phyloP scores from a whole-genome alignment of 2,797 vertebrate species.

The Acridotheres tristis region DNA sequence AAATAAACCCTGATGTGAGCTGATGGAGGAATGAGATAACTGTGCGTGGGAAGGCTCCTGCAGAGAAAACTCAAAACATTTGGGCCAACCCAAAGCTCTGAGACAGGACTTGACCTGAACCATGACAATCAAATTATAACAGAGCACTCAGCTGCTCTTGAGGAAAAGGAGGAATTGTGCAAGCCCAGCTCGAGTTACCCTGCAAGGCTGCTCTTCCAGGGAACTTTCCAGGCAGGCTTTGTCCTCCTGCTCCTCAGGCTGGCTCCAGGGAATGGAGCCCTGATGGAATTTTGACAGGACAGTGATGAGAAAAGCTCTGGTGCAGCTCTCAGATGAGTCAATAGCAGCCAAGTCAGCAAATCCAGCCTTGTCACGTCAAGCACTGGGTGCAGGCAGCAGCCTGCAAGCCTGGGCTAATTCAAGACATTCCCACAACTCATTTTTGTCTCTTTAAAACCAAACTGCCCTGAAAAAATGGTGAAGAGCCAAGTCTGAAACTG shows the following conservation, averaged over 20 bases:
- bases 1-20: neutral
- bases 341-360: neutral
- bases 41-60: neutral
- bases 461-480: neutral
- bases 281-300: neutral
- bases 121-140: neutral
- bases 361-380: neutral
- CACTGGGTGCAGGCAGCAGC: fast-evolving
- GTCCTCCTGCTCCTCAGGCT: slow-evolving; percentile 9
- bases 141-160: slow-evolving; percentile 13
- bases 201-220: neutral
- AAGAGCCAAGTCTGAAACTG: neutral
- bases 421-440: neutral
- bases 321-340: neutral
- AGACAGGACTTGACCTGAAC: neutral
- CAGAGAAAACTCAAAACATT: neutral
- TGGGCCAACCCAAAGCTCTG: neutral
- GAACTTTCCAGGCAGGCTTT: neutral
- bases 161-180: neutral
- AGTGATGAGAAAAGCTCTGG: neutral
- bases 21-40: neutral
- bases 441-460: neutral
- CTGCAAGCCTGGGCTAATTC: neutral
- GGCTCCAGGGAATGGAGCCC: neutral
- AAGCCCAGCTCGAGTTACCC: neutral